Conservation (phyloP, 2,888 invertebrate species). For the Lithophane socia region DNA sequence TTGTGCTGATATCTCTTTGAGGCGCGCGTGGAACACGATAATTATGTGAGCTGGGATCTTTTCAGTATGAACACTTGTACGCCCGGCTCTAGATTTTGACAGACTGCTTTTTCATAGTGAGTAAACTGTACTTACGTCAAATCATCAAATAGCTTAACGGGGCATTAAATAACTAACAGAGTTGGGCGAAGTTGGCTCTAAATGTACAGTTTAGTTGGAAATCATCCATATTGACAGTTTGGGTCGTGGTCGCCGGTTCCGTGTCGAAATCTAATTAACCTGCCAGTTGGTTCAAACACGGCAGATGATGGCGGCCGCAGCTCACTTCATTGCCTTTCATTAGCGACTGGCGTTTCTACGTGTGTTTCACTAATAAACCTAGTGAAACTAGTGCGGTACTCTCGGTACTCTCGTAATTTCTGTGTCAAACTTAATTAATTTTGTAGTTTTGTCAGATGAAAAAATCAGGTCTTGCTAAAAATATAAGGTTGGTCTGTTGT, state of each 20-base stretch:
- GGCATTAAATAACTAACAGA: background rate
- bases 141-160: background rate
- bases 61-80: no score
- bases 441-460: background rate
- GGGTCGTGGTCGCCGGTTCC: constrained; percentile 63
- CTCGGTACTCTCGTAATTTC: constrained; percentile 33
- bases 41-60: no score
- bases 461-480: background rate
- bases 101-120: no score
- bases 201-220: constrained; percentile 47
- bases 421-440: constrained; percentile 41
- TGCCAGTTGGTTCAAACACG: constrained; percentile 64
- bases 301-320: constrained; percentile 58
- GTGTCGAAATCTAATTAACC: constrained; percentile 83
- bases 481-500: background rate
- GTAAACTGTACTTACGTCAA: no score
- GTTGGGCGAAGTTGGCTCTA: background rate
- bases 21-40: no score
- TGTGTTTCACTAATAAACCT: constrained; percentile 61
- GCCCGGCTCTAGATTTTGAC: no score
- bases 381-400: constrained; percentile 44
- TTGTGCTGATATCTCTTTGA: no score
- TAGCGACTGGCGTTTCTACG: constrained; percentile 68
- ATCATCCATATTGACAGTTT: constrained; percentile 54
- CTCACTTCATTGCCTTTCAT: constrained; percentile 76